These are phyloP conservation scores for Rhamnusium bicolor DNA, from an alignment of 2,888 invertebrate species.

Conservation along the genomic window DNA sequence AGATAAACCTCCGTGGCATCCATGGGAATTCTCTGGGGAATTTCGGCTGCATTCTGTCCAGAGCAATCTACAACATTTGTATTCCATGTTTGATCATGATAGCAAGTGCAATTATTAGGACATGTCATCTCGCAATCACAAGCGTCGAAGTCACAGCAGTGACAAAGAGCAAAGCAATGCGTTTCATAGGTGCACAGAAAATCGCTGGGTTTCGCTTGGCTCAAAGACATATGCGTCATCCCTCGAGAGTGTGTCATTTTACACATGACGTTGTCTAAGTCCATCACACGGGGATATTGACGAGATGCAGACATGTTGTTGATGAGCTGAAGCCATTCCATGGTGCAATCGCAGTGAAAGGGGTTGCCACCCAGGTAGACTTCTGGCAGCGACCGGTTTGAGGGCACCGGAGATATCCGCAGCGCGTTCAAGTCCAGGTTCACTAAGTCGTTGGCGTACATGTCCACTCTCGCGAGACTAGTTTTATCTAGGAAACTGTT, in stretches of 20 bases:
- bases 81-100: constrained; percentile 94
- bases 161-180: constrained; percentile 95
- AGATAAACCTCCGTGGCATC: constrained; percentile 94
- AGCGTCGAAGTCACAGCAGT: constrained; percentile 96
- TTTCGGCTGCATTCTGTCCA: constrained; percentile 82
- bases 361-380: constrained; percentile 95
- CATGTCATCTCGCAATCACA: constrained; percentile 98
- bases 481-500: constrained; percentile 91
- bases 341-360: constrained; percentile 94
- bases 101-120: constrained; percentile 94
- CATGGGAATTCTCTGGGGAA: constrained; percentile 92
- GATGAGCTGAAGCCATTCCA: constrained; percentile 95
- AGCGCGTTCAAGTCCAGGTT: constrained; percentile 87
- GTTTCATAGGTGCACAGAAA: constrained; percentile 94
- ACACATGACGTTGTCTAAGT: constrained; percentile 90
- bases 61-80: constrained; percentile 95
- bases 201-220: constrained; percentile 84
- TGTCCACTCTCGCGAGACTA: constrained; percentile 88
- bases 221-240: constrained; percentile 84
- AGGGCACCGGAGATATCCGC: constrained; percentile 82
- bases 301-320: constrained; percentile 88
- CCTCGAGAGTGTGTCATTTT: constrained; percentile 89
- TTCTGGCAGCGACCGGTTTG: constrained; percentile 85
- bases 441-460: constrained; percentile 90
- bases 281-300: constrained; percentile 91